Evolutionary conservation across 2,888 invertebrate genomes (phyloP).

Genomic region (Athalia circularis): DNA sequence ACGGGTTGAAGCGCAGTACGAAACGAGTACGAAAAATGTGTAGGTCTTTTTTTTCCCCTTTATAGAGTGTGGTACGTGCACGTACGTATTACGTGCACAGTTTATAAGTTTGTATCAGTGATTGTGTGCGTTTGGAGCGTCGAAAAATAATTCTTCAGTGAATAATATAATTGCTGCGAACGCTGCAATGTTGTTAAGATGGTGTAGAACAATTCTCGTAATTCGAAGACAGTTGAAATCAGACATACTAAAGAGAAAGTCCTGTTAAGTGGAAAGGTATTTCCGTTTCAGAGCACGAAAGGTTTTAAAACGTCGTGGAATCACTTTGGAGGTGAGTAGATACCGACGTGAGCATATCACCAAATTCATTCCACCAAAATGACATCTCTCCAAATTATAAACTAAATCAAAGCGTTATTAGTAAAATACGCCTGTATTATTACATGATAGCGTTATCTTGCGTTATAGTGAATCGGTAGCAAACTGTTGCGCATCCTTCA

Average conservation of each 20-base stretch:
- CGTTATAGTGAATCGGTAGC: no score
- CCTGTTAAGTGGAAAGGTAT: constrained; percentile 17
- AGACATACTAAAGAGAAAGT: constrained; percentile 23
- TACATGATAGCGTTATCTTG: no score
- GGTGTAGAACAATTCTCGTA: constrained; percentile 18
- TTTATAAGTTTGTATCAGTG: no score
- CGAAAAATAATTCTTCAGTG: no score
- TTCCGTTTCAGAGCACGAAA: background rate
- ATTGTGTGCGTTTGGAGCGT: no score
- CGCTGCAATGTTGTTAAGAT: constrained; percentile 14
- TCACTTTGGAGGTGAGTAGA: constrained; percentile 7
- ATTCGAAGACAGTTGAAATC: background rate
- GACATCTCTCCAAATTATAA: background rate
- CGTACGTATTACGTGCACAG: no score
- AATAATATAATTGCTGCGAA: background rate
- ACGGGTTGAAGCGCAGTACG: no score
- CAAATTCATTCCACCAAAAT: constrained; percentile 7
- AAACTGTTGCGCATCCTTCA: no score
- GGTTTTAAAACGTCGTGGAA: background rate
- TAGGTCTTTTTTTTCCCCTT: no score
- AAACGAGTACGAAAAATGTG: no score
- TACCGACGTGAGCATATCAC: background rate
- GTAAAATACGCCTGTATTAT: background rate
- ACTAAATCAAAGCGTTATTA: background rate
- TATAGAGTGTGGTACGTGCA: no score